Evolutionary conservation across 2,113 vertebrate genomes (phyloP).

Genomic region (Polypterus senegalus): DNA sequence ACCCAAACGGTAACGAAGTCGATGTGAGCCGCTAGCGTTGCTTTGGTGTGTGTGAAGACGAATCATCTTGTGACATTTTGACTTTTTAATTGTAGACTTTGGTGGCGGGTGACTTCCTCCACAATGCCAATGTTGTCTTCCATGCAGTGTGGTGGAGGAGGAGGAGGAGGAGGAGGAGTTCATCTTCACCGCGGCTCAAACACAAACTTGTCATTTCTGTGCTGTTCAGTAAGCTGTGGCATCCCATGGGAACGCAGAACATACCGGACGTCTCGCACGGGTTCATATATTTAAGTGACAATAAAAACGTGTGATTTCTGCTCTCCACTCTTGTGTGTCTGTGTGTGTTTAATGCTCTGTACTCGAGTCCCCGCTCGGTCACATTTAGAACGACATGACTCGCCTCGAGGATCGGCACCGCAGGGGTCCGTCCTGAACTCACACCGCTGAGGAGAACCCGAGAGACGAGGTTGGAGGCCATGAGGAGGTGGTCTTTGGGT

Average conservation of each 20-base stretch:
- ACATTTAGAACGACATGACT: no score
- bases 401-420: no score
- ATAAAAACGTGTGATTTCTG: constrained; percentile 83
- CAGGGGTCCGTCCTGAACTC: no score
- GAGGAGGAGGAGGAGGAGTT: constrained; percentile 48
- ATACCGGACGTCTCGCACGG: constrained; percentile 54
- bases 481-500: no score
- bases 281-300: constrained; percentile 70
- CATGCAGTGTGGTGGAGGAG: constrained; percentile 43
- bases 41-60: constrained; percentile 48
- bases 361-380: no score
- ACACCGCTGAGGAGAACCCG: no score
- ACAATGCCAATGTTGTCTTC: constrained; percentile 56
- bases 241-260: constrained; percentile 61
- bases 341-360: no score
- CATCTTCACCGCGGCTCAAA: constrained; percentile 37
- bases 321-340: constrained; percentile 30
- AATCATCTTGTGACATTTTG: constrained; percentile 28
- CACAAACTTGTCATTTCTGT: constrained; percentile 37
- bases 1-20: no score
- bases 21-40: constrained; percentile 47
- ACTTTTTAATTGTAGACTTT: constrained; percentile 33
- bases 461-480: no score
- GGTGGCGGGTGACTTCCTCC: no score
- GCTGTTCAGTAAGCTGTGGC: constrained; percentile 54